These are phyloP conservation scores for Theodoxus fluviatilis DNA, from an alignment of 2,888 invertebrate species.

Conservation along the genomic window DNA sequence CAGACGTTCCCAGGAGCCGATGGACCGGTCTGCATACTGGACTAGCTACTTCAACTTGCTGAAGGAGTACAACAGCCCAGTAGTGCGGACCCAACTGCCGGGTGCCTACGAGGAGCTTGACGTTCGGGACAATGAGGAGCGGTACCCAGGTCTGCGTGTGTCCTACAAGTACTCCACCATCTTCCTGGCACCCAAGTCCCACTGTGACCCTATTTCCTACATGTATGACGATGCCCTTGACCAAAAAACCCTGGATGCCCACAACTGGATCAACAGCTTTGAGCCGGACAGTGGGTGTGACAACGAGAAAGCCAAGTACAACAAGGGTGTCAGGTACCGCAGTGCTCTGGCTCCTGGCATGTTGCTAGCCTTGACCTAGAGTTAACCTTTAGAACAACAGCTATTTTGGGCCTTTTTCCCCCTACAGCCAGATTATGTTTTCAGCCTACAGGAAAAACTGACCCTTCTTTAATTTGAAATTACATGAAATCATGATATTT, in stretches of 20 bases:
- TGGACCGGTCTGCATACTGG: slow-evolving; percentile 47
- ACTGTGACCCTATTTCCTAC: slow-evolving; percentile 66
- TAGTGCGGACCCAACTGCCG: slow-evolving; percentile 46
- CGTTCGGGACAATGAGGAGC: slow-evolving; percentile 50
- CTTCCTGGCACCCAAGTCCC: slow-evolving; percentile 64
- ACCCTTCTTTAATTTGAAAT: too few species aligned
- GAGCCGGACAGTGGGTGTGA: slow-evolving; percentile 58
- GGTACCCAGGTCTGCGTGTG: slow-evolving; percentile 61
- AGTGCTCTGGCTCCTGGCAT: too few species aligned
- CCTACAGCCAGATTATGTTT: too few species aligned
- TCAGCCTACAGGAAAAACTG: too few species aligned
- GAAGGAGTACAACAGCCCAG: slow-evolving; percentile 63
- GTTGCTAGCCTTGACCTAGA: too few species aligned
- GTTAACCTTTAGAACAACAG: too few species aligned
- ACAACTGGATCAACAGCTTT: slow-evolving; percentile 63
- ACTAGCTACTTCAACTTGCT: slow-evolving; percentile 65
- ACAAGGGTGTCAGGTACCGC: slow-evolving; percentile 62
- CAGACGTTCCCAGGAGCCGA: slow-evolving; percentile 62
- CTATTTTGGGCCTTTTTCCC: too few species aligned
- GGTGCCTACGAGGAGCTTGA: slow-evolving; percentile 59
- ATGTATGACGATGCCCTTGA: slow-evolving; percentile 65
- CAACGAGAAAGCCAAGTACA: slow-evolving; percentile 48
- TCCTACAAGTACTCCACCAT: slow-evolving; percentile 65
- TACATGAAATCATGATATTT: too few species aligned
- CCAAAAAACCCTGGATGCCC: slow-evolving; percentile 64